A percentile compares a stretch with the other conserved stretches of the same genome.
Conservation (phyloP, 2,888 invertebrate genomes). For the Entomobrya multifasciata region DNA sequence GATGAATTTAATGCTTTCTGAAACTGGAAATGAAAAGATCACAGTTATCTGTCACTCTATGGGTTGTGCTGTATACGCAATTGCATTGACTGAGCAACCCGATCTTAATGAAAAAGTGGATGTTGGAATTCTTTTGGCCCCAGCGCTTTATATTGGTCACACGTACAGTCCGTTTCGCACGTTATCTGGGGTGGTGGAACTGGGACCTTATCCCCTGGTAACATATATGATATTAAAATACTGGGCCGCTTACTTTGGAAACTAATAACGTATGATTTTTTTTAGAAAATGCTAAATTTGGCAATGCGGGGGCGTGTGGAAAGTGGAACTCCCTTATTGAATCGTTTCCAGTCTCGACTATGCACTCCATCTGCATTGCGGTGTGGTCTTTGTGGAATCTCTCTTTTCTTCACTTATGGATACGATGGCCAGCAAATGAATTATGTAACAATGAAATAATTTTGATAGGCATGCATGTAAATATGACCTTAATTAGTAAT, state of each 20-base stretch:
- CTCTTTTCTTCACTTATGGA: slow-evolving; percentile 29
- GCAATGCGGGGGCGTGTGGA: slow-evolving; percentile 26
- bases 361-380: slow-evolving; percentile 7
- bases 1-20: slow-evolving; percentile 1
- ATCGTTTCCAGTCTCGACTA: background rate
- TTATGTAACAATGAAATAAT: no score
- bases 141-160: slow-evolving; percentile 25
- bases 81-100: slow-evolving; percentile 31
- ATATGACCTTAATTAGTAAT: no score
- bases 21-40: slow-evolving; percentile 46
- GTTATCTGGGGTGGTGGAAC: background rate
- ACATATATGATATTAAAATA: no score
- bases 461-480: background rate
- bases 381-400: slow-evolving; percentile 34
- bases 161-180: slow-evolving; percentile 13
- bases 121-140: slow-evolving; percentile 28
- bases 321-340: background rate
- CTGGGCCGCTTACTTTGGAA: background rate
- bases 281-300: background rate
- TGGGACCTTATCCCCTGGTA: background rate
- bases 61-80: slow-evolving; percentile 3
- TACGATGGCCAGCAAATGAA: slow-evolving; percentile 48
- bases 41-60: slow-evolving; percentile 29
- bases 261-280: background rate
- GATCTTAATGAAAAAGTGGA: slow-evolving; percentile 30